Evolutionary conservation across 2,797 vertebrate genomes (phyloP).

Genomic region (Spea hammondii): DNA sequence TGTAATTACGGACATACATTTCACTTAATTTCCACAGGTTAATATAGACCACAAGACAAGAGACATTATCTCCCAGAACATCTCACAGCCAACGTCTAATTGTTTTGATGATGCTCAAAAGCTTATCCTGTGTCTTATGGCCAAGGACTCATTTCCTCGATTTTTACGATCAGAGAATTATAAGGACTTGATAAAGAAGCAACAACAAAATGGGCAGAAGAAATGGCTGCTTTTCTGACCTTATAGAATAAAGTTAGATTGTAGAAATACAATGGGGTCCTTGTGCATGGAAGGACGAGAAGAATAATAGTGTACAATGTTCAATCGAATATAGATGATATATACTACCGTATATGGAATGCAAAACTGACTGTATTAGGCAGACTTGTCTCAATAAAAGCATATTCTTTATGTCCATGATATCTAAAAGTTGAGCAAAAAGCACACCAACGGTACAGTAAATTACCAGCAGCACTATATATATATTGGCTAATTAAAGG

Average conservation of each 20-base stretch:
- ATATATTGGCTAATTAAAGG: too few relatives aligned
- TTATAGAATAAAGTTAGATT: not conserved
- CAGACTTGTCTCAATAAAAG: too few relatives aligned
- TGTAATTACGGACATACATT: too few relatives aligned
- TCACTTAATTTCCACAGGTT: conserved; percentile 73
- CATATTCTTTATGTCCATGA: too few relatives aligned
- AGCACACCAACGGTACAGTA: too few relatives aligned
- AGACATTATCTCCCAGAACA: conserved; percentile 83
- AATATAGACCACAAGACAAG: conserved; percentile 92
- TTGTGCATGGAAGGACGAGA: too few relatives aligned
- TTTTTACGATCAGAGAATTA: conserved; percentile 92
- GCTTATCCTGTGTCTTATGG: conserved; percentile 88
- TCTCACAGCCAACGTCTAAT: conserved; percentile 80
- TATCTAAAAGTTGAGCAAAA: too few relatives aligned
- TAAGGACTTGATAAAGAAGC: conserved; percentile 77
- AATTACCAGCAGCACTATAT: too few relatives aligned
- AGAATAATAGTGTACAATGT: too few relatives aligned
- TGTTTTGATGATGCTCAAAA: conserved; percentile 92
- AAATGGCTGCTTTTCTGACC: conserved; percentile 73
- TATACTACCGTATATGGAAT: too few relatives aligned
- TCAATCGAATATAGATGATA: too few relatives aligned
- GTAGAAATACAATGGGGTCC: not conserved
- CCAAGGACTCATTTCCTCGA: conserved; percentile 90
- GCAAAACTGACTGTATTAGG: too few relatives aligned
- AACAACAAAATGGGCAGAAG: conserved; percentile 66